These are phyloP conservation scores for Ormia ochracea DNA, from an alignment of 2,888 invertebrate genomes.

Conservation along the genomic window DNA sequence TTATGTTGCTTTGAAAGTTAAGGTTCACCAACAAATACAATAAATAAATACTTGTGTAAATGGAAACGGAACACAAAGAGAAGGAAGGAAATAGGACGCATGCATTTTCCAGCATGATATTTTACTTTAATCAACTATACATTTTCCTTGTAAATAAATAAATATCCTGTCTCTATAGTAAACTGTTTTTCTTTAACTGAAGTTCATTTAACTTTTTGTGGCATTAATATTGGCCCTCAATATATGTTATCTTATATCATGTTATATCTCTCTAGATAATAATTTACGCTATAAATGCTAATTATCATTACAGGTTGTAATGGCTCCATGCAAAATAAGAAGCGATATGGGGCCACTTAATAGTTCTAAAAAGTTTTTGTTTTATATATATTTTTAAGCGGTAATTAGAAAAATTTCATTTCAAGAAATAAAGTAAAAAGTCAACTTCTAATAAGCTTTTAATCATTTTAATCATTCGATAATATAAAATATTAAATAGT, in stretches of 20 bases:
- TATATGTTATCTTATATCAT: constrained; percentile 25
- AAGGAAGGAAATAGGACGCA: constrained; percentile 26
- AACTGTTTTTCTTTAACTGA: background rate
- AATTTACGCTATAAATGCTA: constrained; percentile 41
- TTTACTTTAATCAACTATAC: background rate
- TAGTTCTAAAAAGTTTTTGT: constrained; percentile 1
- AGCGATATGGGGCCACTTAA: background rate
- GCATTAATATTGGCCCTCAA: background rate
- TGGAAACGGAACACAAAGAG: background rate
- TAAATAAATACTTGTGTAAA: too few species aligned
- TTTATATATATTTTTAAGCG: too few species aligned
- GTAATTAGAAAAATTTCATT: too few species aligned
- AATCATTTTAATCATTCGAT: too few species aligned
- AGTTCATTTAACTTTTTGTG: constrained; percentile 25
- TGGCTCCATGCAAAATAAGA: background rate
- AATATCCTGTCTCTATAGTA: background rate
- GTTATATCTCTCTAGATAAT: constrained; percentile 8
- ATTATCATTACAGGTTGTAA: constrained; percentile 40
- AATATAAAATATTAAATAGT: too few species aligned
- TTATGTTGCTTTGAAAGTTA: constrained; percentile 45
- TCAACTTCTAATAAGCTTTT: too few species aligned
- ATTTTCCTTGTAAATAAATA: background rate
- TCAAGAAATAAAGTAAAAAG: too few species aligned
- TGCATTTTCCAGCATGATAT: background rate
- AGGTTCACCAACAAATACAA: constrained; percentile 48